Evolutionary conservation across 2,888 invertebrate species (phyloP), one percentile per base, ranked within the genome.

Genomic region (Acanthacorydalis orientalis): DNA sequence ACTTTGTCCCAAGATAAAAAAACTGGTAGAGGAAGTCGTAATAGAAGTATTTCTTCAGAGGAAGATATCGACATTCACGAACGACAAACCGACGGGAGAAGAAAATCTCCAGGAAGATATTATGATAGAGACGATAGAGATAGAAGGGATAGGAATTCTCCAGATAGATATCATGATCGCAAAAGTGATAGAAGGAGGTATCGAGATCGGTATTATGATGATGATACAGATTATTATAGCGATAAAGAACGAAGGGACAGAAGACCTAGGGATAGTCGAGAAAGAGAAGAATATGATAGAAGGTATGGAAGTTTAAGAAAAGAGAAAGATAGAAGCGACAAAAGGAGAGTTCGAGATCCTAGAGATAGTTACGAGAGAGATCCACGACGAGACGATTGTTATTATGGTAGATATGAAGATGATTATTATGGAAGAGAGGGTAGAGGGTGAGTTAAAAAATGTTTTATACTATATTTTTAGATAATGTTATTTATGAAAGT

Each of bases 141-240:
- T 50, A 56, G 58, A 37, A 48, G 57, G n/a, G 58, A 60, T 38
- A 51, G 60, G 46, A 58, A 57, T 46, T 60, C 62, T 6, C 62
- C 63, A 1, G 61, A 60, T 43, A 53, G 53, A 31, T 57, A 57
- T 37, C 55, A 60, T n/a, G 59, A 61, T 40, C 59, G 60, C 46
- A 57, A 57, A 49, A 54, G 57, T 48, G 61, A 62, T 12, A 53
- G 56, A 45, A 50, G 69, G 33, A 60, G 64, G 55, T 58, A 60
- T 33, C 64, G 68, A 48, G 64, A 67, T 51, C 69, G 66, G 47
- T 63, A 72, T 47, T 78, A 78, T 60, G 80, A 81, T 52, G 80
- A 81, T 49, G 80, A 79, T 55, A 75, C 77, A 3, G 77, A 79
- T 60, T 78, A 77, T 62, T 78, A 75, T 60, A 80, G 80, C 56